Evolutionary conservation across 2,888 invertebrate species (phyloP).

Genomic region (Idaea aversata): DNA sequence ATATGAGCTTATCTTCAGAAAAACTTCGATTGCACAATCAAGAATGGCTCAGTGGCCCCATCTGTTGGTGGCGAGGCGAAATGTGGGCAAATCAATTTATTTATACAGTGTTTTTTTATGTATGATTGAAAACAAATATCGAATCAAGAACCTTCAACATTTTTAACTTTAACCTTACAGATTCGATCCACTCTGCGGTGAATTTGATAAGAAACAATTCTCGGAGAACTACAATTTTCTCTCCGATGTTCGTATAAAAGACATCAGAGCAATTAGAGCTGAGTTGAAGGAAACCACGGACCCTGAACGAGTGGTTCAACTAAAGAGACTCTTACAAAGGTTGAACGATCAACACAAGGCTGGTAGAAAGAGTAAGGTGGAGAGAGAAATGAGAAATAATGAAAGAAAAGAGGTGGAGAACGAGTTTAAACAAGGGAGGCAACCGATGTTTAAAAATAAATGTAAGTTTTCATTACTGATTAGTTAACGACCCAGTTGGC

Average conservation of each 20-base stretch:
- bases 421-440: conserved; percentile 83
- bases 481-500: too few species aligned
- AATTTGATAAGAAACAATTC: conserved; percentile 87
- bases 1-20: too few species aligned
- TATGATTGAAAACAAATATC: too few species aligned
- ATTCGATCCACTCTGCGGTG: conserved; percentile 92
- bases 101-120: too few species aligned
- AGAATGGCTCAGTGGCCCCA: too few species aligned
- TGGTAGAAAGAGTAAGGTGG: conserved; percentile 78
- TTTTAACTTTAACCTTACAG: conserved; percentile 54
- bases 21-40: too few species aligned
- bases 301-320: conserved; percentile 81
- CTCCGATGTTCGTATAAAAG: conserved; percentile 84
- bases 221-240: conserved; percentile 89
- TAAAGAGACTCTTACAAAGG: conserved; percentile 86
- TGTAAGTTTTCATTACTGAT: conserved; percentile 44
- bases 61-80: too few species aligned
- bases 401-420: conserved; percentile 76
- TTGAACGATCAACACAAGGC: conserved; percentile 89
- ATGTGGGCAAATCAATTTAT: too few species aligned
- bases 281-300: conserved; percentile 82
- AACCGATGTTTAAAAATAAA: conserved; percentile 83
- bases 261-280: conserved; percentile 82
- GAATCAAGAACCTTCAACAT: not conserved
- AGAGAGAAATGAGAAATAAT: conserved; percentile 77